Base-by-base conservation (phyloP, 1,140 invertebrate species). In the Polypedilum vanderplanki region DNA sequence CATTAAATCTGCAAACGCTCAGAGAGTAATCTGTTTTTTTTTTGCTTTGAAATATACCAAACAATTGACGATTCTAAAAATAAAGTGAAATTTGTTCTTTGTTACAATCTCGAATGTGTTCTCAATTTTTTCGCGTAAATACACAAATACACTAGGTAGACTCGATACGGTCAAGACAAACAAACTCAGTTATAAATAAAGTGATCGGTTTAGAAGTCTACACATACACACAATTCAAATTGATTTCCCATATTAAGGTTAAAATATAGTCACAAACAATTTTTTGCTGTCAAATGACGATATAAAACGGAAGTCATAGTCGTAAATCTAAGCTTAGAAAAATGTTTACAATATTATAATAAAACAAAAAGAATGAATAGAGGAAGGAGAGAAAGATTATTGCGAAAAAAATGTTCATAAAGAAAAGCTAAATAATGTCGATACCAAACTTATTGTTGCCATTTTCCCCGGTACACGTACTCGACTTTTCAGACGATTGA, bases 181-280 rank as follows among this genome's bases (percentile, higher is more conserved):
- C 24, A 33, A 33, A 33, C 24, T 33, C 5, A 5, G 1, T 33
- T 4, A 15, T 57, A 57, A 57, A 57, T 57, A 57, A 57, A 57
- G 46, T 57, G 12, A 57, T 57, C 1, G 24, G 24, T 33, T 33
- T 33, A 33, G 24, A 3, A 1, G 5, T 33, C 24, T 33, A 57
- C 4, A 57, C 46, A 57, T n/a, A n/a, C 12, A 57, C 46, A 57
- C 46, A 57, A 57, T 57, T 12, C 3, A n/a, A 57, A 57, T 57
- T 57, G 46, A 57, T 57, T 57, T 57, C n/a, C 12, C 46, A 15
- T 57, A 15, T n/a, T 57, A 57, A n/a, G 46, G 3, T 57, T 57
- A 57, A 57, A n/a, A 57, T 57, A 57, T 57, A 57, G 9, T 57
- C 46, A 57, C 46, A 57, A 33, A 57, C 12, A 57, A n/a, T 57